Conservation (phyloP, 2,797 vertebrate species). For the Chloroceryle amazona region DNA sequence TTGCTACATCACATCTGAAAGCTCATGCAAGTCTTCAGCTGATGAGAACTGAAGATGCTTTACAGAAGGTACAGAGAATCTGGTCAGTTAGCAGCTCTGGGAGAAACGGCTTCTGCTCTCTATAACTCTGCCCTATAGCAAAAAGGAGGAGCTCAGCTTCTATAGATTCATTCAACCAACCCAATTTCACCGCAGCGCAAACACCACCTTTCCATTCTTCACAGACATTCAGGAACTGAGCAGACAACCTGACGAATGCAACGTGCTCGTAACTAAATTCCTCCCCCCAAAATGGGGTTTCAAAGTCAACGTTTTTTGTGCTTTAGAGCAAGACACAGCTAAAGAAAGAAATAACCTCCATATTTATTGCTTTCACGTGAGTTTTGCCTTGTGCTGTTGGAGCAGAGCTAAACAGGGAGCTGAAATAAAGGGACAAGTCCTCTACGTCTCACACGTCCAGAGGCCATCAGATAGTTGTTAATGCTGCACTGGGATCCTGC, state of each 20-base stretch:
- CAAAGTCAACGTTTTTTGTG: neutral
- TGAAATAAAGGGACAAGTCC: neutral
- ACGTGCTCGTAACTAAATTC: neutral
- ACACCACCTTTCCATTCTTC: neutral
- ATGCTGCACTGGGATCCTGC: neutral
- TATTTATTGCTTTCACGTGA: neutral
- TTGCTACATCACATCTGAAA: neutral
- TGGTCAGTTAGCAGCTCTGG: neutral
- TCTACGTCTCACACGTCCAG: neutral
- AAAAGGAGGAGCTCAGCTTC: neutral
- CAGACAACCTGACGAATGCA: neutral
- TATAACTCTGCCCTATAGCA: neutral
- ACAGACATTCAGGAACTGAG: neutral
- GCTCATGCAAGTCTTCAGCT: neutral
- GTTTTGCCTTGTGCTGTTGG: neutral
- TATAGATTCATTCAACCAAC: neutral
- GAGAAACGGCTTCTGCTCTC: neutral
- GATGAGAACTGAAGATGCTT: neutral
- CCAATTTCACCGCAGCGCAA: fast-evolving
- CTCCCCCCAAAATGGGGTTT: neutral
- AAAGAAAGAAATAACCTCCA: neutral
- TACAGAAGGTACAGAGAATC: neutral
- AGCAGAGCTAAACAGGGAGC: neutral
- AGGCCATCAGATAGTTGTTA: neutral
- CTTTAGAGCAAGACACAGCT: neutral